Evolutionary conservation across 2,888 invertebrate genomes (phyloP).

Genomic region (Tiliacea citrago): DNA sequence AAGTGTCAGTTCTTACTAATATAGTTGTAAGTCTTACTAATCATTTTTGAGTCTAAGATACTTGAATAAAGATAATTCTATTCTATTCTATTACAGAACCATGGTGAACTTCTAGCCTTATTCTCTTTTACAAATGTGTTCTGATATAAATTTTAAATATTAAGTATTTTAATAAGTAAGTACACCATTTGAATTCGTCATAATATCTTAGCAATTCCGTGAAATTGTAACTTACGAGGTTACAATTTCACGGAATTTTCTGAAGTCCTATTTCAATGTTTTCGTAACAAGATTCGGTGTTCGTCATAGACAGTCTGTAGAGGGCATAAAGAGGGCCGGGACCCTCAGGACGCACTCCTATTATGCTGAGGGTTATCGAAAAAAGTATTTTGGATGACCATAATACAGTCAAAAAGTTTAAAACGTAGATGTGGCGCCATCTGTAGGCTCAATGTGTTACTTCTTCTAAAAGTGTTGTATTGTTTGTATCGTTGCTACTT

Average conservation of each 20-base stretch:
- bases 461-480: not conserved
- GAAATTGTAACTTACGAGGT: too few species aligned
- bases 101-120: not conserved
- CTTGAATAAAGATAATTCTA: too few species aligned
- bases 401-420: constrained; percentile 2
- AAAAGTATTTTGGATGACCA: constrained; percentile 30
- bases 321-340: constrained; percentile 28
- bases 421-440: constrained; percentile 1
- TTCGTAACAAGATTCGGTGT: constrained; percentile 35
- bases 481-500: not conserved
- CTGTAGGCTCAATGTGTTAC: not conserved
- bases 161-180: too few species aligned
- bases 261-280: constrained; percentile 25
- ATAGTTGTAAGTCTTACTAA: too few species aligned
- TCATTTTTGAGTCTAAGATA: too few species aligned
- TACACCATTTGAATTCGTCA: not conserved
- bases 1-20: too few species aligned
- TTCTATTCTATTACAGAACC: too few species aligned
- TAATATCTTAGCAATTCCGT: too few species aligned
- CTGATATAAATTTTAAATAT: not conserved
- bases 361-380: constrained; percentile 43
- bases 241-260: not conserved
- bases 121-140: not conserved
- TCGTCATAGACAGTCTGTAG: constrained; percentile 26
- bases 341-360: constrained; percentile 29